Base-by-base conservation (phyloP, 1,140 invertebrate genomes). In the Drosophila varians region DNA sequence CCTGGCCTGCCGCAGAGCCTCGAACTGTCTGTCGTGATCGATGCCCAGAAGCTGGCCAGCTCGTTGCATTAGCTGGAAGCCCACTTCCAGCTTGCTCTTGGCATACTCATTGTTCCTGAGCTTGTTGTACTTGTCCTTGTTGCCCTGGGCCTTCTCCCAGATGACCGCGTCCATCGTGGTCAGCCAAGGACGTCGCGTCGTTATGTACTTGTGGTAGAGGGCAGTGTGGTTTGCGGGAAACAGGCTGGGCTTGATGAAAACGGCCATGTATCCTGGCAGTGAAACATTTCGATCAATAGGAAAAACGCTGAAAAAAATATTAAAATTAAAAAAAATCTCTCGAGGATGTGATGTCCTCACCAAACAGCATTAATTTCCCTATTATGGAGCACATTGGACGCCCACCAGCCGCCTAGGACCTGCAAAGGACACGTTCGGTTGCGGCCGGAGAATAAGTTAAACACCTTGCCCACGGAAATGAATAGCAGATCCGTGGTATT, bases 371-470 rank as follows among this genome's bases (percentile, higher is more conserved):
- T 8, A 7, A 4, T 4, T 3, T 38, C 28, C 3, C 21, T 21
- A 21, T 2, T 2, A 2, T 31, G 28, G 9, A n/a, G 2, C 28
- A 31, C 28, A 31, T 31, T 7, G 7, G 4, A 6, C 3, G 12
- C 80, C 80, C 80, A 86, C 80, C 80, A 86, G 12, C 56, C 55
- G 31, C 80, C 80, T 2, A 86, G n/a, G 4, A 83, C 79, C 0
- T 38, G 49, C 16, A 83, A 53, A 0, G 79, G 79, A 36, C 79
- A 83, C 14, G 65, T 40, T 0, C 79, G 65, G 54, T 83, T 78
- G 0, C 12, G 53, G 4, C 79, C 79, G 2, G 49, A 7, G 19
- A 64, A 61, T 11, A 57, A 31, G 16, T 56, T 42, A 0, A 83
- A 26, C 1, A 74, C 57, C 36, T 78, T 61, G 11, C 79, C 79